phyloP scores from a whole-genome alignment of 2,113 vertebrate species.

The Acrocephalus kingi region DNA sequence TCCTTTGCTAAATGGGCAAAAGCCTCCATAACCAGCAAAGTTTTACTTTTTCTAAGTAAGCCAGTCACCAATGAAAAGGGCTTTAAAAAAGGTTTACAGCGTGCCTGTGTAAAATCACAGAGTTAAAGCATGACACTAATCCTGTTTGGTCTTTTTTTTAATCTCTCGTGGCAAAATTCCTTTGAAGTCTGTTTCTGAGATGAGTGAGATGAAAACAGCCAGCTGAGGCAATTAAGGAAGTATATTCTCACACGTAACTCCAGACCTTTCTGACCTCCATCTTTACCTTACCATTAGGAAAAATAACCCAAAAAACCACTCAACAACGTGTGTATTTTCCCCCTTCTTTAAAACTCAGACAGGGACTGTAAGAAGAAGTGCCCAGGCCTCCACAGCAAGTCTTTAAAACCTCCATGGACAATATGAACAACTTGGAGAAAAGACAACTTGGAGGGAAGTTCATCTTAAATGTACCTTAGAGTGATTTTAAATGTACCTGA shows the following conservation, averaged over 20 bases:
- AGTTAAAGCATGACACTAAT: slow-evolving; percentile 15
- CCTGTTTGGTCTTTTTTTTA: slow-evolving; percentile 41
- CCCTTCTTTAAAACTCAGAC: neutral
- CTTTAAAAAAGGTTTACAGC: neutral
- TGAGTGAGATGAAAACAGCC: neutral
- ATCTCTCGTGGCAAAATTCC: slow-evolving; percentile 2
- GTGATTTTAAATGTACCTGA: neutral
- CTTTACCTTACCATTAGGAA: neutral
- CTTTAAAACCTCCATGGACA: neutral
- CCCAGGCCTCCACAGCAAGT: neutral
- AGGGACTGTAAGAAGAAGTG: neutral
- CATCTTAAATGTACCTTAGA: neutral
- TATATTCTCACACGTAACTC: neutral
- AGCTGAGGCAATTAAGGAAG: slow-evolving; percentile 38
- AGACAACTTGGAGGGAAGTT: neutral
- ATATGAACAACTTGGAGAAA: neutral
- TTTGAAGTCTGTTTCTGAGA: slow-evolving; percentile 54
- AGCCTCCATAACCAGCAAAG: neutral
- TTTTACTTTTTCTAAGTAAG: neutral
- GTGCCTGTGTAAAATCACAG: neutral
- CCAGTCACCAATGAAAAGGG: neutral
- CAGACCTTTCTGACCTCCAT: neutral
- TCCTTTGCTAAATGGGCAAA: neutral
- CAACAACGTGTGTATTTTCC: neutral
- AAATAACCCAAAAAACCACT: accelerated